Evolutionary conservation across 1,140 invertebrate genomes (phyloP).

Genomic region (Hetaerina americana): DNA sequence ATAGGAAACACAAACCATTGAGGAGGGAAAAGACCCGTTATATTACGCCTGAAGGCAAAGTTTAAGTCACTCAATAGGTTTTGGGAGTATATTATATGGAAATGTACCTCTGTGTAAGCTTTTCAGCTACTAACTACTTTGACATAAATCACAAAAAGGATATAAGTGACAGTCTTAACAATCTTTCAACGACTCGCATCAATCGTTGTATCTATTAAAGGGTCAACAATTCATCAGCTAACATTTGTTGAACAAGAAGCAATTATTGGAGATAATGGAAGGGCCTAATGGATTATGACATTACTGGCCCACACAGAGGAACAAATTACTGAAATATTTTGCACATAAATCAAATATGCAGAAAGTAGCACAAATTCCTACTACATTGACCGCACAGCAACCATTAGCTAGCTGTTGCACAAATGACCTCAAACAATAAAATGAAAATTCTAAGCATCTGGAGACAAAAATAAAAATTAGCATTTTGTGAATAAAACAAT

Average conservation of each 20-base stretch:
- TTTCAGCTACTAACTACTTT: neutral
- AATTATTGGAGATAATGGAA: neutral
- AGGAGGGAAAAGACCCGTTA: neutral
- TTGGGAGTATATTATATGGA: neutral
- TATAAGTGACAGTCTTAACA: neutral
- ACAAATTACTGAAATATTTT: neutral
- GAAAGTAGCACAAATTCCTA: no score
- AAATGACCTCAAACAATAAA: no score
- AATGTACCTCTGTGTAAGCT: neutral
- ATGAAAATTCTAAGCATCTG: no score
- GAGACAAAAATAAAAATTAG: neutral
- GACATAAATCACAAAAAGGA: no score
- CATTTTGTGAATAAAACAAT: neutral
- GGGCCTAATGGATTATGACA: neutral
- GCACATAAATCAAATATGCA: no score
- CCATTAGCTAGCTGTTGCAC: no score
- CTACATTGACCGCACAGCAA: no score
- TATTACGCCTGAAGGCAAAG: neutral
- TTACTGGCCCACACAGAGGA: neutral
- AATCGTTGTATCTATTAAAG: neutral
- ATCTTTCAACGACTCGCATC: neutral
- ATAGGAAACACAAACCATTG: neutral
- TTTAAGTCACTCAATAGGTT: neutral
- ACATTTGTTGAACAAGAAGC: neutral
- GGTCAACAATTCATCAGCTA: neutral